Evolutionary conservation across 2,113 vertebrate genomes (phyloP).

Genomic region (Oncorhynchus gorbuscha): DNA sequence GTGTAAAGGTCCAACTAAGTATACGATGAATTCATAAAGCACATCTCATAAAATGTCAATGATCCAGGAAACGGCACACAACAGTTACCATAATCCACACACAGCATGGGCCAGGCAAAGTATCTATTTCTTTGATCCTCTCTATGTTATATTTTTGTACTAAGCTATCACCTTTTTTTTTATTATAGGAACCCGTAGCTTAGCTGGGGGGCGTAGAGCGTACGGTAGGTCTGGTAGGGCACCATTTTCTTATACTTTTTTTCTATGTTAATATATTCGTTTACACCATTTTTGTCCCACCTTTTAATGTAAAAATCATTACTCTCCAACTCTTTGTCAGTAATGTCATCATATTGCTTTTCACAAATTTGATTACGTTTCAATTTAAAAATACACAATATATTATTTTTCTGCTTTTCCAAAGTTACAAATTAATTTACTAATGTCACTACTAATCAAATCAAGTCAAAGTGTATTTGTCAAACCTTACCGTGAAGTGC

Average conservation of each 20-base stretch:
- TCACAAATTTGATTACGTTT: conserved; percentile 26
- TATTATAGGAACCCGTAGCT: conserved; percentile 76
- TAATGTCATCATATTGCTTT: conserved; percentile 6
- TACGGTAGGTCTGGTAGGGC: conserved; percentile 81
- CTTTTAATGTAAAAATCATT: conserved; percentile 29
- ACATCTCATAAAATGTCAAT: not conserved
- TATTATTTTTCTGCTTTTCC: not conserved
- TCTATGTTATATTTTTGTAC: conserved; percentile 65
- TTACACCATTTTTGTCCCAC: conserved; percentile 67
- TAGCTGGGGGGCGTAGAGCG: conserved; percentile 77
- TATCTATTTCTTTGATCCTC: conserved; percentile 51
- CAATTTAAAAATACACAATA: conserved; percentile 37
- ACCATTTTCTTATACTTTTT: conserved; percentile 63
- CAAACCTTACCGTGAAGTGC: no score
- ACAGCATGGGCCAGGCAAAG: conserved; percentile 41
- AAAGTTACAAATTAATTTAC: not conserved
- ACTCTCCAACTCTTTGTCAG: not conserved
- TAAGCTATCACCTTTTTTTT: conserved; percentile 68
- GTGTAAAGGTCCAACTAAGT: not conserved
- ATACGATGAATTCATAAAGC: not conserved
- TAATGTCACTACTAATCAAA: not conserved
- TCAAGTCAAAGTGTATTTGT: no score
- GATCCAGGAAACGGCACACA: conserved; percentile 10
- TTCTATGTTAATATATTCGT: conserved; percentile 61
- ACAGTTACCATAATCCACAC: conserved; percentile 31